phyloP scores from a whole-genome alignment of 2,113 vertebrate species.

The Ellobius talpinus region DNA sequence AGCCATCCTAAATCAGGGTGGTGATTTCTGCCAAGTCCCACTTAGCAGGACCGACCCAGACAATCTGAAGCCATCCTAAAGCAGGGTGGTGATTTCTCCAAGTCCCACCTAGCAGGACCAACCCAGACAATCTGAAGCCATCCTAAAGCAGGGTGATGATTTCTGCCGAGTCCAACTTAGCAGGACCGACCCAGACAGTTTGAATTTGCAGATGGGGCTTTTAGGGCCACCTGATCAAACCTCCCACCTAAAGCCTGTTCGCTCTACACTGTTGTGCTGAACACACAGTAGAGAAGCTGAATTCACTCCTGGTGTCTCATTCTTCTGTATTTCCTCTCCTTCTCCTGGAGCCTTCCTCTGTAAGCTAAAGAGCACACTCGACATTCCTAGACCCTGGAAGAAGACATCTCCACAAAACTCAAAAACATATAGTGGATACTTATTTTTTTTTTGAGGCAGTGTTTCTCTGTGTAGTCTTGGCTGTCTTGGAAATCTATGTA shows the following conservation, averaged over 20 bases:
- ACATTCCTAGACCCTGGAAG: constrained; percentile 8
- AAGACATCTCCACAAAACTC: background rate
- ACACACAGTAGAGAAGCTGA: constrained; percentile 37
- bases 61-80: constrained; percentile 39
- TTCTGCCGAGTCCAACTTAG: constrained; percentile 27
- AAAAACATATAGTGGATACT: constrained; percentile 33
- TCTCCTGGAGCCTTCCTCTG: background rate
- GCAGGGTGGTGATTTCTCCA: constrained; percentile 21
- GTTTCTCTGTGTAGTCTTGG: background rate
- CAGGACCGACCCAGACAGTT: background rate
- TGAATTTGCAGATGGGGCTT: constrained; percentile 31
- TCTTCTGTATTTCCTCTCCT: constrained; percentile 1
- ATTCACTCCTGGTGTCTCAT: constrained; percentile 37
- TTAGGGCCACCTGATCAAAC: background rate
- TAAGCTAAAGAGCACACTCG: background rate
- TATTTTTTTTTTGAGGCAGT: background rate
- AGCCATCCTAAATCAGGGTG: constrained; percentile 6
- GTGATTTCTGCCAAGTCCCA: constrained; percentile 29
- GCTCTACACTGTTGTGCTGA: background rate
- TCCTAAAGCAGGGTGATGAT: background rate
- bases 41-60: constrained; percentile 16
- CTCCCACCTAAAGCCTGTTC: constrained; percentile 24
- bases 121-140: constrained; percentile 37
- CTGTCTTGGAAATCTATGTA: background rate
- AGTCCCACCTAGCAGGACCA: background rate